Base-by-base conservation (phyloP, 1,140 invertebrate species). In the Lethrus apterus region DNA sequence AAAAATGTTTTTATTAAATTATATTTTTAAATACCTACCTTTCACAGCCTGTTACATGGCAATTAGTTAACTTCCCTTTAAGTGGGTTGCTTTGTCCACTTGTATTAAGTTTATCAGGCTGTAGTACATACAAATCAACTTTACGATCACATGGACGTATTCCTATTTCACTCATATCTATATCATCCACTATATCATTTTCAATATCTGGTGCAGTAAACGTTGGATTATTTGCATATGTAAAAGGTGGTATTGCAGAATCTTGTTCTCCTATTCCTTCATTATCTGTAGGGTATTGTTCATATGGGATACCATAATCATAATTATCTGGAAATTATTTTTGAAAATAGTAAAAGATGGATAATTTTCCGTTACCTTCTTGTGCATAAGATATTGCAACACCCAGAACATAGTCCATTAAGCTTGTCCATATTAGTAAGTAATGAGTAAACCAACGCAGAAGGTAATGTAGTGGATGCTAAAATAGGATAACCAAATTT, bases 61-160 rank as follows among this genome's bases (percentile, higher is more conserved):
- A 93, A 63, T 92, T 92, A 1, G 88, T 92, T 1, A 93, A 71
- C 64, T 90, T 89, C n/a, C 88, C 89, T 68, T 92, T 86, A 0
- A 89, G 66, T 2, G 84, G 83, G 63, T 84, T 82, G 49, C 78
- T 81, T 54, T 77, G 74, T 1, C 81, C 81, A 50, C 84, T 86
- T 23, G 83, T 83, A 52, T 84, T 88, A 4, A 92, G 73, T 46
- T 83, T 73, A 15, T 86, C 79, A 0, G 84, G 84, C 66, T 92
- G 86, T 9, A 93, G 65, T 44, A 86, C 83, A 64, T 91, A 93
- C 1, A 94, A 75, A 66, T 91, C 86, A 0, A 88, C 85, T 60
- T 84, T 84, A 49, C 89, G 84, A 63, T 92, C 89, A 56, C 91
- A 94, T 0, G 84, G 79, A 15, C 86, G 70, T 10, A 83, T 66